Base-by-base conservation (phyloP, 2,888 invertebrate species). In the Carabus problematicus region DNA sequence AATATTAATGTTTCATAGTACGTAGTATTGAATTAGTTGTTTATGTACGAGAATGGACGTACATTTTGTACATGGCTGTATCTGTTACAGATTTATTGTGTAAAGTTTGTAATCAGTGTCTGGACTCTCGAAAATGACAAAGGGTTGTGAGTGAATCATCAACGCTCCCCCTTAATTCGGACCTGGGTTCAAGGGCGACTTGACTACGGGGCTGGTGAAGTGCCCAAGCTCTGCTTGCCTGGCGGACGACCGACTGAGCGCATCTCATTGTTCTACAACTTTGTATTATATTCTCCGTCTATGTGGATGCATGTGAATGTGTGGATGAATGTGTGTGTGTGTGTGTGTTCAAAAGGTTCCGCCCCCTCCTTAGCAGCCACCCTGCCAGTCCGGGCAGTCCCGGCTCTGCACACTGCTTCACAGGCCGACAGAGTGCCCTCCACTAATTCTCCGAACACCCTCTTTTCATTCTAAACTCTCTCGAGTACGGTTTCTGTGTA, bases 361-460 rank as follows among this genome's bases (percentile, higher is more conserved):
- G 52, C 16, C 52, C 52, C 19, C 18, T 52, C 52, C 52, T 52
- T 18, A 29, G 6, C 29, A 29, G 6, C 29, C 29, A 29, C 29
- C 29, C 29, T 12, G 52, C 52, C 52, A 56, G 55, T 7, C 42
- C 63, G 14, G 43, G 56, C 45, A 42, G 14, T 41, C 58, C 41
- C 42, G 16, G 56, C 12, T 8, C 16, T 66, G 29, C 29, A 29
- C 29, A 29, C 29, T 29, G 29, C 29, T 29, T 29, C 29, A 29
- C 29, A 29, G 29, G 29, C 29, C 29, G 29, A 29, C 29, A n/a
- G 58, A 66, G 66, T 12, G 66, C 49, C 18, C 67, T 67, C 43
- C 41, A 60, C 67, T 67, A 67, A 67, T 67, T 67, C 66, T 54
- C 58, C 58, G 49, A n/a, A 40, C 66, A 66, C 58, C 58, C 66